phyloP scores from a whole-genome alignment of 2,888 invertebrate species.

The Tolmerus cingulatus region DNA sequence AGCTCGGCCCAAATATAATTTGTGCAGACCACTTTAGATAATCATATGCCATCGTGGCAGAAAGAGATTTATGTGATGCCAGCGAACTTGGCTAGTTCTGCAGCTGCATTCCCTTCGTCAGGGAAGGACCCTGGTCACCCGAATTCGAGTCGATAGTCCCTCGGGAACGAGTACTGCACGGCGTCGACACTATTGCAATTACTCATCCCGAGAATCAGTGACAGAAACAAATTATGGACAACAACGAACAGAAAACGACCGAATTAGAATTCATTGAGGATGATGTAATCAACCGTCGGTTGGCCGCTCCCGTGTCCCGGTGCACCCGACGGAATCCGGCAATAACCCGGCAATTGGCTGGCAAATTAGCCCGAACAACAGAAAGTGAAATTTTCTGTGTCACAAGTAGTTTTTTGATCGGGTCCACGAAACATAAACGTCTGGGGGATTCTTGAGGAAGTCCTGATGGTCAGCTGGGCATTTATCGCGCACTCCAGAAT shows the following conservation, averaged over 20 bases:
- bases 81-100: background rate
- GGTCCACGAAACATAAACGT: background rate
- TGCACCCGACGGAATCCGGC: background rate
- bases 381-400: background rate
- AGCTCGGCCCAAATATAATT: background rate
- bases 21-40: background rate
- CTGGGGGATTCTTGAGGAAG: background rate
- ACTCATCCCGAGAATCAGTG: conserved; percentile 22
- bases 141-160: background rate
- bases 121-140: background rate
- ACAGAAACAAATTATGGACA: conserved; percentile 42
- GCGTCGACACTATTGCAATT: conserved; percentile 21
- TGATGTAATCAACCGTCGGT: background rate
- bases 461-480: background rate
- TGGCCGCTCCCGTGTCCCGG: background rate
- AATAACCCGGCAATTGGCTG: background rate
- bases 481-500: background rate
- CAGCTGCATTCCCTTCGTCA: conserved; percentile 3
- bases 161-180: background rate
- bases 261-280: background rate
- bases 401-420: background rate
- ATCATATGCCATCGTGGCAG: background rate
- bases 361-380: background rate
- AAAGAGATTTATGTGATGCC: background rate
- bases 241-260: conserved; percentile 13